phyloP scores from a whole-genome alignment of 92 coral and sea anemone species.

The Muricea muricata region DNA sequence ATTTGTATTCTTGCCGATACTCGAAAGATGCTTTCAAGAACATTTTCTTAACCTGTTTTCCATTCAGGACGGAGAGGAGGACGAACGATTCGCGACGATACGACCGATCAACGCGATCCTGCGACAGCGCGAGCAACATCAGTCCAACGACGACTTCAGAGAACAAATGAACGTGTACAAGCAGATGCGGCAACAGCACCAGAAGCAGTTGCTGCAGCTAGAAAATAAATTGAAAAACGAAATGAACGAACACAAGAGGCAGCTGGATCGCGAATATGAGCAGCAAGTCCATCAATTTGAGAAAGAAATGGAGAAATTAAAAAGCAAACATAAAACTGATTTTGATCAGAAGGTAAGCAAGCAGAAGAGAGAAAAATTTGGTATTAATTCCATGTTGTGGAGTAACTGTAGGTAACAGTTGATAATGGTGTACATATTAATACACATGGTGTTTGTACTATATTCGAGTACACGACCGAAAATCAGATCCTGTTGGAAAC shows the following conservation, averaged over 20 bases:
- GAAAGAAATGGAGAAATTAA: conserved; percentile 86
- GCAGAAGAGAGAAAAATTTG: not conserved
- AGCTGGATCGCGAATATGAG: conserved; percentile 91
- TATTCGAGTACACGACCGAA: too few species aligned
- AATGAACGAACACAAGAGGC: conserved; percentile 94
- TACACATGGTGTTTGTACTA: too few species aligned
- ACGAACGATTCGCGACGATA: conserved; percentile 96
- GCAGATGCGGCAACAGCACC: conserved; percentile 93
- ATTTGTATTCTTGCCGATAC: too few species aligned
- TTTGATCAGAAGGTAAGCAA: conserved; percentile 80
- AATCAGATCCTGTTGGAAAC: too few species aligned
- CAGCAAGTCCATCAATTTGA: conserved; percentile 98
- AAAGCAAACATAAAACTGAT: conserved; percentile 90
- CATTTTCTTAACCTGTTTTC: not conserved
- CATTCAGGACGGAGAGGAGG: conserved; percentile 70
- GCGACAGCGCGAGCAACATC: conserved; percentile 87
- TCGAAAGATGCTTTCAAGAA: too few species aligned
- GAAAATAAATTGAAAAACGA: conserved; percentile 86
- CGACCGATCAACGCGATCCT: conserved; percentile 97
- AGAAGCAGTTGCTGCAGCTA: conserved; percentile 79
- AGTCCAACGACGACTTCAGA: conserved; percentile 84
- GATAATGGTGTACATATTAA: too few species aligned
- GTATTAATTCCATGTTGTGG: too few species aligned
- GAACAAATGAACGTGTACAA: conserved; percentile 96
- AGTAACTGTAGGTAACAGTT: too few species aligned